Percentiles rank a stretch among this genome's conserved stretches.
Evolutionary conservation across 2,888 invertebrate species (phyloP).

Genomic region (Adelphocoris suturalis): DNA sequence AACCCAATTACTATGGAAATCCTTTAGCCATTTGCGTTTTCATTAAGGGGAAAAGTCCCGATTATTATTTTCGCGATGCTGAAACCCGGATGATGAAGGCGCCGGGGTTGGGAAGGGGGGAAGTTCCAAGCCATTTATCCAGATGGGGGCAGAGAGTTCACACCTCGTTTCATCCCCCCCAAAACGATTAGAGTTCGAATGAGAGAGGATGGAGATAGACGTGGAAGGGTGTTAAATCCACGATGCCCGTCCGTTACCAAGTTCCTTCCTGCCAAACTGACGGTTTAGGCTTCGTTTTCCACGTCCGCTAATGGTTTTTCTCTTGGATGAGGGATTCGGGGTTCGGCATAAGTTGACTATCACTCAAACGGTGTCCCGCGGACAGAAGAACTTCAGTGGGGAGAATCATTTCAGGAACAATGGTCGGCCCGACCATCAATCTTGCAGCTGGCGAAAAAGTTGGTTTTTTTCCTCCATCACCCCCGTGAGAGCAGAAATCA

Average conservation of each 20-base stretch:
- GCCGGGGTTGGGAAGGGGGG: background rate
- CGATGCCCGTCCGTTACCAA: background rate
- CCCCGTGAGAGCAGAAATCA: background rate
- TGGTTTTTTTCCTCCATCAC: background rate
- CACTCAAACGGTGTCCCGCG: background rate
- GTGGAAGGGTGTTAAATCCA: background rate
- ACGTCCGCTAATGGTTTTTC: background rate
- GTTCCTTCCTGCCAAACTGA: background rate
- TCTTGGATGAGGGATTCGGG: background rate
- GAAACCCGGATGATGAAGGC: constrained; percentile 17
- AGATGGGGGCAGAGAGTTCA: constrained; percentile 36
- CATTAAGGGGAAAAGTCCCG: constrained; percentile 10
- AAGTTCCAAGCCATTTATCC: constrained; percentile 22
- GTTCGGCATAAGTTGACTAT: background rate
- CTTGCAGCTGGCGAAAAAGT: background rate
- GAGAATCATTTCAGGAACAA: constrained; percentile 15
- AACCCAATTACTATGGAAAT: constrained; percentile 25
- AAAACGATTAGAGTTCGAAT: constrained; percentile 16
- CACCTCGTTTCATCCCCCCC: constrained; percentile 28
- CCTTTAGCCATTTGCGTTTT: background rate
- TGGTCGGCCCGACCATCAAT: background rate
- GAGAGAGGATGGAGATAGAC: background rate
- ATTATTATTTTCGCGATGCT: constrained; percentile 4
- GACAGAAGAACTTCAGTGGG: background rate
- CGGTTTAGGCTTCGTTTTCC: background rate